phyloP scores from a whole-genome alignment of 1,140 invertebrate species.

The Lamellibrachia luymesi region DNA sequence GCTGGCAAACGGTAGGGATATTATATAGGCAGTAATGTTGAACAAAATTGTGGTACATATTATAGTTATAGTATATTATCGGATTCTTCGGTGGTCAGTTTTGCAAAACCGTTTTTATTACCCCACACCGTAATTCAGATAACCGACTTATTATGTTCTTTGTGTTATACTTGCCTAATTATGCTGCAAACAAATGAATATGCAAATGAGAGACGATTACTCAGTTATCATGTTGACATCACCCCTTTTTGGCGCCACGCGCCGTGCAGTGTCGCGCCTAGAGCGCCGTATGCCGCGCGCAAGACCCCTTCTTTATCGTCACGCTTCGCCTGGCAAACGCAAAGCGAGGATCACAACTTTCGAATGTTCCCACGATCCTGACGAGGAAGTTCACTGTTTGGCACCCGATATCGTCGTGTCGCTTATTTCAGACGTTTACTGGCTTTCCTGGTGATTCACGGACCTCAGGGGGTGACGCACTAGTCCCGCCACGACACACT shows the following conservation, averaged over 20 bases:
- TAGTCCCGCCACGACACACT: no score
- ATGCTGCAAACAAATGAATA: background rate
- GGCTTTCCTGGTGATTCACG: background rate
- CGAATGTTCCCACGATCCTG: background rate
- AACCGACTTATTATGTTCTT: background rate
- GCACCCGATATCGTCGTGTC: background rate
- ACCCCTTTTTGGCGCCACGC: background rate
- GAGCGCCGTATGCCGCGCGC: no score
- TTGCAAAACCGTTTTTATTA: no score
- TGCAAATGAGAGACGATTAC: background rate
- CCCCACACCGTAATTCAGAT: background rate
- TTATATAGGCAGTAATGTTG: no score
- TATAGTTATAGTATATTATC: no score
- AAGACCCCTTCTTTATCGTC: background rate
- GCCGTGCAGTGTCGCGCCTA: background rate
- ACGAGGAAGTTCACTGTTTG: background rate
- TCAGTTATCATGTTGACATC: background rate
- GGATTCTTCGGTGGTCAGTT: no score
- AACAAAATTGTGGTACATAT: no score
- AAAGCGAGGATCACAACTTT: background rate
- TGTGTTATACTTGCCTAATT: background rate
- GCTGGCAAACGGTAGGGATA: background rate
- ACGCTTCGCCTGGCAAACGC: background rate
- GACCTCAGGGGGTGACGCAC: no score
- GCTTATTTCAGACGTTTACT: background rate